Evolutionary conservation across 2,113 vertebrate species (phyloP), one percentile per base, ranked within the genome.

Genomic region (Campylomormyrus tamandua): DNA sequence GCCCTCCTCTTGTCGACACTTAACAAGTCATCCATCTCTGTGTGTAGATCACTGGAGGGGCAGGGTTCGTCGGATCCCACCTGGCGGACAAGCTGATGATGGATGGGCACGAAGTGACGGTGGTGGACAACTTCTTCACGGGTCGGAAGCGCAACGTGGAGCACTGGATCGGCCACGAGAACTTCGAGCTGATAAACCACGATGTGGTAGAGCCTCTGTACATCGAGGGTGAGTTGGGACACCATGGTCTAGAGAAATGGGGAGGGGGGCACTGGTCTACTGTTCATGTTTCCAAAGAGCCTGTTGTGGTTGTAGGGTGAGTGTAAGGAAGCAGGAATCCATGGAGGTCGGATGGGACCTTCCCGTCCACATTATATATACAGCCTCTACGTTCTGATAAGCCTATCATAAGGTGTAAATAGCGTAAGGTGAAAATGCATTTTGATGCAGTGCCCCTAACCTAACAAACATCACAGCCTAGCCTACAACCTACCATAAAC

Each of bases 41-140:
- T 86, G 58, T 35, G 35, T 94, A 99, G 98, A 97, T 99, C 93
- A 99, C 98, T 24, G 98, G 98, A 92, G 98, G 98, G 50, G 98
- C 98, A 52, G 98, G 98, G 87, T 99, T 99, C 91, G 98, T 99
- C 92, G 98, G 98, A 89, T 99, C 98, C 91, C 98, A 99, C 93
- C 97, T 99, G 92, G 98, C 98, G 35, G 98, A 99, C 95, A 99
- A 99, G 92, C 97, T 99, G 95, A 99, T 99, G 98, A 99, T 99
- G 98, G 98, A 99, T 17, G 98, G 98, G 92, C 98, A 99, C 50
- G 98, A 99, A 94, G 97, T 99, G 91, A 99, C 98, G 0, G 98
- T 99, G 94, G 98, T 99, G 92, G 98, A 99, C 96, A 99, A 99
- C 96, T 99, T 99, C 95, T 99, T 99, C 96, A 99, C 98, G 0